Conservation (phyloP, 1,140 invertebrate species). For the Drosophila fuyamai region DNA sequence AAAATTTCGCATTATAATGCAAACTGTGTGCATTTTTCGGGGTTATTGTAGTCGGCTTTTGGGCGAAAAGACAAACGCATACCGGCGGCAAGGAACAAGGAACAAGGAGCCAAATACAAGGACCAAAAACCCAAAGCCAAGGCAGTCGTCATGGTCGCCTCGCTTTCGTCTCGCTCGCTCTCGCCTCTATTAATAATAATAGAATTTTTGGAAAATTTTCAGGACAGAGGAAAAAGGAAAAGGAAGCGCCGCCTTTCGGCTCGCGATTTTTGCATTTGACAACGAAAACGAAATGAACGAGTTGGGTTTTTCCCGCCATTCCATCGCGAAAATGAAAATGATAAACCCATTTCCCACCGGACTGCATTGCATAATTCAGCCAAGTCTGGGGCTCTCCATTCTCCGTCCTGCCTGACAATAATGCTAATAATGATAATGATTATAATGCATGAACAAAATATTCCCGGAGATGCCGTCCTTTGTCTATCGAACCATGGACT, state of each 20-base stretch:
- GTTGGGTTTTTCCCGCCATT: constrained; percentile 25
- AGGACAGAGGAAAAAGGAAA: constrained; percentile 64
- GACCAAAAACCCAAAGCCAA: constrained; percentile 23
- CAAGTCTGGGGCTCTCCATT: constrained; percentile 3
- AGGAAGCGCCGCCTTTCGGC: constrained; percentile 61
- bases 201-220: constrained; percentile 80
- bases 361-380: constrained; percentile 60
- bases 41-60: constrained; percentile 75
- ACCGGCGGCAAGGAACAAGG: constrained; percentile 41
- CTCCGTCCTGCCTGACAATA: constrained; percentile 48
- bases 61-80: constrained; percentile 72
- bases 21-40: constrained; percentile 82
- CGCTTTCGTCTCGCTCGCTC: constrained; percentile 1
- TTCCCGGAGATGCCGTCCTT: constrained; percentile 40
- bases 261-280: constrained; percentile 79
- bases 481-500: constrained; percentile 51
- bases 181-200: constrained; percentile 79
- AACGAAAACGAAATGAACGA: constrained; percentile 67
- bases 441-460: constrained; percentile 56
- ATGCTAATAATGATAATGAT: constrained; percentile 65
- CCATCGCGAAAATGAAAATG: constrained; percentile 14
- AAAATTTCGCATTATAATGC: constrained; percentile 84
- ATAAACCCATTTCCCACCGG: constrained; percentile 5
- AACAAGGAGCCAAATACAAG: constrained; percentile 8
- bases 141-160: constrained; percentile 73